Conservation (phyloP, 2,797 vertebrate genomes). For the Nannoperca obscura region DNA sequence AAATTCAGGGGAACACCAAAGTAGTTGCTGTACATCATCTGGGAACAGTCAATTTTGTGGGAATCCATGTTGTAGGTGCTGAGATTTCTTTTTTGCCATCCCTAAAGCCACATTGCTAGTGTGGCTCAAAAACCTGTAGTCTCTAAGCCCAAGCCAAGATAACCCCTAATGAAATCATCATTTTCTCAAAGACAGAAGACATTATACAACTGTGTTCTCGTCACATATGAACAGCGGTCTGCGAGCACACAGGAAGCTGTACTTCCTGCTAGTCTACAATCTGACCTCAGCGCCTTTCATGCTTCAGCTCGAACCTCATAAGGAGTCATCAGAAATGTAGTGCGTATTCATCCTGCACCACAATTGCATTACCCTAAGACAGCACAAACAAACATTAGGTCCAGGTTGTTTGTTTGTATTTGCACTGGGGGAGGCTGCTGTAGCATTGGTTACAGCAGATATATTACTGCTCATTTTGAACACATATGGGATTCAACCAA, state of each 20-base stretch:
- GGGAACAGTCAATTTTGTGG: neutral
- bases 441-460: slow-evolving; percentile 9
- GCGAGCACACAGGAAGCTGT: neutral
- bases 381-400: slow-evolving; percentile 27
- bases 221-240: slow-evolving; percentile 20
- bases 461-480: slow-evolving; percentile 50
- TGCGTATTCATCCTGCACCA: slow-evolving; percentile 12
- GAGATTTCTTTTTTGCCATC: neutral
- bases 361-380: slow-evolving; percentile 44
- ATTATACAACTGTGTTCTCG: neutral
- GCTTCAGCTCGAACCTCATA: slow-evolving; percentile 48
- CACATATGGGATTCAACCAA: slow-evolving; percentile 46
- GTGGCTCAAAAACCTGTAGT: neutral
- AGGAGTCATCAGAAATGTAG: slow-evolving; percentile 49
- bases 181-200: neutral
- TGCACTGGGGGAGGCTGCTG: slow-evolving; percentile 39
- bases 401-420: slow-evolving; percentile 58
- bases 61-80: neutral
- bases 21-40: neutral
- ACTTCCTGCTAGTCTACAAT: slow-evolving; percentile 19
- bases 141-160: neutral
- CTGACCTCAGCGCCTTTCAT: slow-evolving; percentile 34
- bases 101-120: neutral
- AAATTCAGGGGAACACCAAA: neutral
- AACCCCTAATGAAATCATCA: neutral